Evolutionary conservation across 2,113 vertebrate genomes (phyloP).

Genomic region (Campylorhamphus procurvoides): DNA sequence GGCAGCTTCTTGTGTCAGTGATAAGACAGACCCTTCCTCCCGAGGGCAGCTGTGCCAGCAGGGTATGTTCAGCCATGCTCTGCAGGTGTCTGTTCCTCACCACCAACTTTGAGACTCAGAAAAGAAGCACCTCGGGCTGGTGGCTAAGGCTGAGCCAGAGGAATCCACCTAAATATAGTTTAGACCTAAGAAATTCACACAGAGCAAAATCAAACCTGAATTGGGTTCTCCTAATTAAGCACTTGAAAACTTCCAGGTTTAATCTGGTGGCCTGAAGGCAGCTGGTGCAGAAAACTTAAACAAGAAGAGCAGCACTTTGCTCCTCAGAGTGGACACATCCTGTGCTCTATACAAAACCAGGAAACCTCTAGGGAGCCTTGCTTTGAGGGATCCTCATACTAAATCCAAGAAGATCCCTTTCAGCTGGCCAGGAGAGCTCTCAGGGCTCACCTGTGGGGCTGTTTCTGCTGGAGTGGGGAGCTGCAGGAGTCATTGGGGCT

Average conservation of each 20-base stretch:
- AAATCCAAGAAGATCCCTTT: neutral
- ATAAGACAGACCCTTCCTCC: neutral
- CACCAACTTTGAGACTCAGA: neutral
- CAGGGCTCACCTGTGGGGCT: neutral
- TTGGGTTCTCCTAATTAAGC: neutral
- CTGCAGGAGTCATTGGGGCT: neutral
- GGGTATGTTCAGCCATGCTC: neutral
- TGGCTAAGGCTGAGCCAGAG: neutral
- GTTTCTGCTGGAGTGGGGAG: neutral
- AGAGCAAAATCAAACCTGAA: neutral
- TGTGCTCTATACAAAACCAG: neutral
- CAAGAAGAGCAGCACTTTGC: neutral
- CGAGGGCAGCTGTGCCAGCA: neutral
- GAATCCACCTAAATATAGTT: neutral
- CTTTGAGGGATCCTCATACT: neutral
- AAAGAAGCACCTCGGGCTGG: neutral
- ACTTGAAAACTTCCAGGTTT: neutral
- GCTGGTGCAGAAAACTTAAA: rapidly evolving
- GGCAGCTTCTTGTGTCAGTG: neutral
- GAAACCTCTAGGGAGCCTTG: neutral
- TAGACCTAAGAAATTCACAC: neutral
- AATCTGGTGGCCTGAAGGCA: neutral
- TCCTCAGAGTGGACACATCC: neutral
- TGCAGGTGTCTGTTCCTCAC: neutral
- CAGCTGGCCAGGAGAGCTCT: neutral